Evolutionary conservation across 2,797 vertebrate species (phyloP).

Genomic region (Toxotes lorentzi): DNA sequence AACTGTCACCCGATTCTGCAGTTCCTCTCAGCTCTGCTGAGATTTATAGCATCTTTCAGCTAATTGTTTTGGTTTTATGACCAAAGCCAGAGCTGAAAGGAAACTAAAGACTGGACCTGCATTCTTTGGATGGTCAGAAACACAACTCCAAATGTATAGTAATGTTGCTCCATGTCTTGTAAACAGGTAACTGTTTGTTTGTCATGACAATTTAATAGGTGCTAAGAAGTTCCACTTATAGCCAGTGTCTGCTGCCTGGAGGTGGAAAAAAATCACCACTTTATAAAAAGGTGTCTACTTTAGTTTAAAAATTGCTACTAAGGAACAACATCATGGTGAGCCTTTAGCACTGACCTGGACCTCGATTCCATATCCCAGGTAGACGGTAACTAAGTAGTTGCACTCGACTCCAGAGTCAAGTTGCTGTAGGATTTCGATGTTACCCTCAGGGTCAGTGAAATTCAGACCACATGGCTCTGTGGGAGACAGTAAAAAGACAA

Average conservation of each 20-base stretch:
- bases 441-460: conserved; percentile 92
- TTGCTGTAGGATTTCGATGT: conserved; percentile 88
- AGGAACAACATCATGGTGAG: neutral
- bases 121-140: neutral
- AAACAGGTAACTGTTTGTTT: neutral
- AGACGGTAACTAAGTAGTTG: conserved; percentile 93
- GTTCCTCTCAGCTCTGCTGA: conserved; percentile 6
- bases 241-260: neutral
- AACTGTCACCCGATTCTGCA: neutral
- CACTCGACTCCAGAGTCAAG: conserved; percentile 89
- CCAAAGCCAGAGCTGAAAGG: neutral
- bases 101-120: neutral
- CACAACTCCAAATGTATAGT: neutral
- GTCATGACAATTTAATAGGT: neutral
- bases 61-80: conserved; percentile 33
- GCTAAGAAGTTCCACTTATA: neutral
- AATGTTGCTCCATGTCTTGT: neutral
- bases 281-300: neutral
- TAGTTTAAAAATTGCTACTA: neutral
- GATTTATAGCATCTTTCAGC: conserved; percentile 10
- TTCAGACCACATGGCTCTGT: conserved; percentile 93
- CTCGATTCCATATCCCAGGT: conserved; percentile 96
- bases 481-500: conserved; percentile 75
- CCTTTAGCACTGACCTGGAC: conserved; percentile 91
- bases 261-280: neutral